Evolutionary conservation across 2,888 invertebrate genomes (phyloP).

Genomic region (Oeneis ivallda): DNA sequence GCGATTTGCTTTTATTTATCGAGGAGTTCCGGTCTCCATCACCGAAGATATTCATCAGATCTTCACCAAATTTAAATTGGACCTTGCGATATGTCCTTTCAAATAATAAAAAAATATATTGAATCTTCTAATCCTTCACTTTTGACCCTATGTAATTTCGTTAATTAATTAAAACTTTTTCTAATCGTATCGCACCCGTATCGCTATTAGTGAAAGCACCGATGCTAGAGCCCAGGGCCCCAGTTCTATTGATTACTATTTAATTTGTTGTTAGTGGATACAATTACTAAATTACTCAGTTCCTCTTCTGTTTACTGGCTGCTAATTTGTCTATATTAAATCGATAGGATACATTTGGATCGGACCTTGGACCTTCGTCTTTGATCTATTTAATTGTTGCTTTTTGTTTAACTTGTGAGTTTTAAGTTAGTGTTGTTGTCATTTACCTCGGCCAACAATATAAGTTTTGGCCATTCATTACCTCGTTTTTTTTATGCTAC

Average conservation of each 20-base stretch:
- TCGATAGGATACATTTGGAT: conserved; percentile 46
- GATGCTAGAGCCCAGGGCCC: conserved; percentile 56
- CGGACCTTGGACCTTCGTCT: conserved; percentile 17
- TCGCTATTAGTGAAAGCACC: conserved; percentile 36
- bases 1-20: no score
- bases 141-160: no score
- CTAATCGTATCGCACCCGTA: conserved; percentile 41
- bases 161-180: not conserved
- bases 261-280: conserved; percentile 78
- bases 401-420: not conserved
- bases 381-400: not conserved
- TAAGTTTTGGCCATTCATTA: no score
- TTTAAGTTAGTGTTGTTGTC: not conserved
- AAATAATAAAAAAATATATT: no score
- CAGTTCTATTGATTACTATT: conserved; percentile 78
- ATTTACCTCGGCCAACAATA: no score
- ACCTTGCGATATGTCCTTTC: no score
- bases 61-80: no score
- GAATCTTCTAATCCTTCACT: not conserved
- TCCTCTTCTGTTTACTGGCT: conserved; percentile 60
- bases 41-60: no score
- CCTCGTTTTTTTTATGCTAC: no score
- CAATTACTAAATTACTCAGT: conserved; percentile 80
- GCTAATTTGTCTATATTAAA: conserved; percentile 50
- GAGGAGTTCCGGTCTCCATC: no score